phyloP scores from a whole-genome alignment of 2,113 vertebrate species.

The pig (Sus scrofa) region DNA sequence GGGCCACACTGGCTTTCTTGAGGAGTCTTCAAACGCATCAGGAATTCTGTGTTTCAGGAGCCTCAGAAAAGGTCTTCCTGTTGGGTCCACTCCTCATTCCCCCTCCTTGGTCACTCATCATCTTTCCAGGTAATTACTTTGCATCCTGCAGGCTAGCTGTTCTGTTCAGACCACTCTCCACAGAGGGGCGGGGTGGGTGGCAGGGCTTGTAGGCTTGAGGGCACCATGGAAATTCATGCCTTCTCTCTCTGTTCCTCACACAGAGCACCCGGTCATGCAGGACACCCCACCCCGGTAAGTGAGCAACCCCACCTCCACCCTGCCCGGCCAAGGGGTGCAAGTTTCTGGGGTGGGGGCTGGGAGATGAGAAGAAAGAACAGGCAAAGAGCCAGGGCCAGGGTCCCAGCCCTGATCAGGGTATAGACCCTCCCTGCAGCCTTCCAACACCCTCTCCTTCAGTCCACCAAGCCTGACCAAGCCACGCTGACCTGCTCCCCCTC shows the following conservation, averaged over 20 bases:
- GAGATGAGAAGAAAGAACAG: not conserved
- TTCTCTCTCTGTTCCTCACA: not conserved
- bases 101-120: accelerated
- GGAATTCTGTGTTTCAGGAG: not conserved
- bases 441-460: not conserved
- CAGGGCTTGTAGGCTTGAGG: not conserved
- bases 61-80: not conserved
- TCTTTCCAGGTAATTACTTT: not conserved
- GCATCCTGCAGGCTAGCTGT: too few relatives aligned
- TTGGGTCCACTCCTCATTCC: accelerated
- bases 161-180: not conserved
- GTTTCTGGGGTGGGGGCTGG: not conserved
- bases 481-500: not conserved
- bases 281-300: slow-evolving; percentile 66
- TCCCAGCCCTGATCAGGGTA: not conserved
- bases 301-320: too few relatives aligned
- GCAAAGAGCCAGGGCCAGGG: not conserved
- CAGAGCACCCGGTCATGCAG: slow-evolving; percentile 62
- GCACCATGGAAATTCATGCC: not conserved
- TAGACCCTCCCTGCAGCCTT: not conserved
- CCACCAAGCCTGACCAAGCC: not conserved
- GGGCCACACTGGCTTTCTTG: not conserved
- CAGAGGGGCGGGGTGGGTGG: accelerated
- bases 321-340: not conserved
- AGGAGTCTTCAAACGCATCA: not conserved